Conservation (phyloP, 2,888 invertebrate species). For the Cephus rjabovi region DNA sequence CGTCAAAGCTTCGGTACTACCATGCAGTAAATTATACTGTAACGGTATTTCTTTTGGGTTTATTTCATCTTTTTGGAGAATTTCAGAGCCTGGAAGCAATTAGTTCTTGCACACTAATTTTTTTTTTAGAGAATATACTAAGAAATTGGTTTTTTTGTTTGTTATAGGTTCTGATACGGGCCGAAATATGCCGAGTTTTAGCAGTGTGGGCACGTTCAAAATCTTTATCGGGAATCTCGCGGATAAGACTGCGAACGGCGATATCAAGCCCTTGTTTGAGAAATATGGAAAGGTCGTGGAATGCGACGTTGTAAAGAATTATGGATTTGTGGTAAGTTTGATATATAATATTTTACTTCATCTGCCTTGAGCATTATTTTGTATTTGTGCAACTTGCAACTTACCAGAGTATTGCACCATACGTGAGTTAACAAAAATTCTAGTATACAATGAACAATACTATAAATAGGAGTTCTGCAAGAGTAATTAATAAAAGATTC, state of each 20-base stretch:
- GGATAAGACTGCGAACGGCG: constrained; percentile 89
- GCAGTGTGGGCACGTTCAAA: constrained; percentile 91
- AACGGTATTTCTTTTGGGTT: background rate
- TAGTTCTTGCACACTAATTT: background rate
- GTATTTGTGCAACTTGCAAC: background rate
- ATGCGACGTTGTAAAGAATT: constrained; percentile 98
- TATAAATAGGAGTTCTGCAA: background rate
- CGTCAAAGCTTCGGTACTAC: background rate
- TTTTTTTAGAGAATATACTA: constrained; percentile 2
- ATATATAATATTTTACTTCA: background rate
- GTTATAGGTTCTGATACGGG: constrained; percentile 47
- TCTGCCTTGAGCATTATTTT: background rate
- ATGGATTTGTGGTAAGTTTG: constrained; percentile 88
- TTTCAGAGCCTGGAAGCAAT: background rate
- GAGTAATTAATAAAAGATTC: background rate
- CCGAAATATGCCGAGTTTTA: constrained; percentile 81
- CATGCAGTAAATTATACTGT: background rate
- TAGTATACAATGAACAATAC: background rate
- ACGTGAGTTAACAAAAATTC: background rate
- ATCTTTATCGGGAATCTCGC: constrained; percentile 98
- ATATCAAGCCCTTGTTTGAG: constrained; percentile 94
- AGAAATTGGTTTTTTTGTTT: background rate
- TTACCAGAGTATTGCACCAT: background rate
- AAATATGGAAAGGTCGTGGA: constrained; percentile 98
- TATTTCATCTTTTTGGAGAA: background rate